Evolutionary conservation across 2,797 vertebrate genomes (phyloP), one percentile per base, ranked within the genome.

Genomic region (Galaxias olidus): DNA sequence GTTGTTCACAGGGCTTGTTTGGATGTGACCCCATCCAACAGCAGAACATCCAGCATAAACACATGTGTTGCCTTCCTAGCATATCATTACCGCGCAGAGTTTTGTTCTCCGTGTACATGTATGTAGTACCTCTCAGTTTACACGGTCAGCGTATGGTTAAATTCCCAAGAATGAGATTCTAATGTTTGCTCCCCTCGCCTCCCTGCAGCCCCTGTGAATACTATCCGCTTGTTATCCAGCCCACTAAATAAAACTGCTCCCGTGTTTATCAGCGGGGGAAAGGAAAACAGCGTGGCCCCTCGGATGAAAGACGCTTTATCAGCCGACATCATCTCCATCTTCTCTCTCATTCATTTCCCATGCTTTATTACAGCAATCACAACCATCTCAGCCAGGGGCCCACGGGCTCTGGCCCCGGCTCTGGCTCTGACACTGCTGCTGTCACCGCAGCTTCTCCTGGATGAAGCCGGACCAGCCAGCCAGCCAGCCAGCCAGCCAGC

Each of bases 351-450:
- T 78, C 69, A 80, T 86, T 87, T 86, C 82, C 85, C 85, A 77
- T 76, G 80, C 74, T 82, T 84, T 86, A 86, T 88, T 82, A 84
- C 72, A 79, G 79, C 87, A 87, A 90, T 88, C 88, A 76, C 44
- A 72, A 77, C 81, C 80, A 88, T 89, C 86, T 85, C 48, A 66
- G 73, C 81, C 69, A n/a, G 20, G 52, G 4, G 72, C 69, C 65
- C 72, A 68, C 60, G 50, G 66, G 59, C 56, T 52, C 12, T 53
- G 66, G 59, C 56, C 49, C 12, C 63, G 57, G 69, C 61, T 20
- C 50, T n/a, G 4, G 68, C 71, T 49, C 14, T 68, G 58, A 19
- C 17, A 10, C 17, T 53, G 71, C 65, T 73, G 60, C 58, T 47
- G 44, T 51, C 71, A 10, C n/a, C 20, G 41, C 52, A 46, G 42